Evolutionary conservation across 2,797 vertebrate species (phyloP).

Genomic region (Malacoraja senta): DNA sequence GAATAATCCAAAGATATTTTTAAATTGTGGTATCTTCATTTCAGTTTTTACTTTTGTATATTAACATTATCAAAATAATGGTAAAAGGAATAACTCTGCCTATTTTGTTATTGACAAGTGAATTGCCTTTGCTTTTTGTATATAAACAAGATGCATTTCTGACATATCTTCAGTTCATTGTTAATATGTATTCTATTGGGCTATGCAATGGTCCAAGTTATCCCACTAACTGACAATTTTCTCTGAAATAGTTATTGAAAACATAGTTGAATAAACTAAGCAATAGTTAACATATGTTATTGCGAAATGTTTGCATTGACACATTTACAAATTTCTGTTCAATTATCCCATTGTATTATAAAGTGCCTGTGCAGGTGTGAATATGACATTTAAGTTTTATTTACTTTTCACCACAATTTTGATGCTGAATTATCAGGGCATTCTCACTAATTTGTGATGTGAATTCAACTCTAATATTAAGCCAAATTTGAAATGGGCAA

Average conservation of each 20-base stretch:
- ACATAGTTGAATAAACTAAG: slow-evolving; percentile 5
- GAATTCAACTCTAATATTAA: neutral
- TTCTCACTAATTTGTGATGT: neutral
- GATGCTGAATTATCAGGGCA: neutral
- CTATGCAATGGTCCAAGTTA: neutral
- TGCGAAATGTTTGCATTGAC: slow-evolving; percentile 17
- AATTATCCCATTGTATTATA: neutral
- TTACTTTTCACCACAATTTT: neutral
- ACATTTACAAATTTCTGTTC: neutral
- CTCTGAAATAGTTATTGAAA: neutral
- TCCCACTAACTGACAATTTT: neutral
- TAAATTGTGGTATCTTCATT: slow-evolving; percentile 3
- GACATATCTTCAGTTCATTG: slow-evolving; percentile 48
- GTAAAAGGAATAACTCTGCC: neutral
- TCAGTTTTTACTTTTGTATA: neutral
- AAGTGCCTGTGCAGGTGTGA: slow-evolving; percentile 4
- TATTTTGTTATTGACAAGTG: slow-evolving; percentile 42
- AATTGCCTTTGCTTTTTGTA: slow-evolving; percentile 53
- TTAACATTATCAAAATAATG: neutral
- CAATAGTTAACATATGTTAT: neutral
- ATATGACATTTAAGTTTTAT: neutral
- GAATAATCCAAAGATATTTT: slow-evolving; percentile 16
- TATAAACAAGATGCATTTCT: slow-evolving; percentile 65
- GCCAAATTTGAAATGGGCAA: neutral
- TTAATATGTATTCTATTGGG: neutral